Conservation (phyloP, 2,113 vertebrate species). For the Pogonocichla stellata region DNA sequence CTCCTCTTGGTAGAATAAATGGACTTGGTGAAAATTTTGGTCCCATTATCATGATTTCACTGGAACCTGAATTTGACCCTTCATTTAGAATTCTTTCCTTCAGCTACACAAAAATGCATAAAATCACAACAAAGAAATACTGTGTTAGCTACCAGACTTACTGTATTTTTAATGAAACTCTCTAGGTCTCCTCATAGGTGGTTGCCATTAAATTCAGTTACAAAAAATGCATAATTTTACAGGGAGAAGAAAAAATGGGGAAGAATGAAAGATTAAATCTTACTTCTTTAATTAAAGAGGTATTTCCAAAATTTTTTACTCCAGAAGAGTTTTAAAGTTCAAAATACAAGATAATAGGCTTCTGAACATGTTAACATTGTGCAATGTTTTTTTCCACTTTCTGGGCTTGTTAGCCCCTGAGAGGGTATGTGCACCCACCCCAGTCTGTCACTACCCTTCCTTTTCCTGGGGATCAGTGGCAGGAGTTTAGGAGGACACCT, state of each 20-base stretch:
- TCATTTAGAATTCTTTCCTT: background rate
- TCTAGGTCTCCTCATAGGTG: background rate
- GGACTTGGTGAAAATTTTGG: background rate
- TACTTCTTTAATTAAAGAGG: background rate
- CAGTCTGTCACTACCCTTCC: background rate
- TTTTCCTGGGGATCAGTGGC: background rate
- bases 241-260: background rate
- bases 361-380: background rate
- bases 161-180: background rate
- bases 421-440: fast-evolving
- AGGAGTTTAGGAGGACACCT: background rate
- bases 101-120: background rate
- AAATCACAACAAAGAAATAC: background rate
- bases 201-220: background rate
- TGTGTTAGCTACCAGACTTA: background rate
- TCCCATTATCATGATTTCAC: background rate
- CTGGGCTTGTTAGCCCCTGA: background rate
- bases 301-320: background rate
- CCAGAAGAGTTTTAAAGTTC: background rate
- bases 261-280: background rate
- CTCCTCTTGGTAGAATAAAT: background rate
- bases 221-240: background rate
- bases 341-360: background rate
- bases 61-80: background rate
- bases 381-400: background rate